These are phyloP conservation scores for Agraylea sexmaculata DNA, from an alignment of 1,140 invertebrate species.

Conservation along the genomic window DNA sequence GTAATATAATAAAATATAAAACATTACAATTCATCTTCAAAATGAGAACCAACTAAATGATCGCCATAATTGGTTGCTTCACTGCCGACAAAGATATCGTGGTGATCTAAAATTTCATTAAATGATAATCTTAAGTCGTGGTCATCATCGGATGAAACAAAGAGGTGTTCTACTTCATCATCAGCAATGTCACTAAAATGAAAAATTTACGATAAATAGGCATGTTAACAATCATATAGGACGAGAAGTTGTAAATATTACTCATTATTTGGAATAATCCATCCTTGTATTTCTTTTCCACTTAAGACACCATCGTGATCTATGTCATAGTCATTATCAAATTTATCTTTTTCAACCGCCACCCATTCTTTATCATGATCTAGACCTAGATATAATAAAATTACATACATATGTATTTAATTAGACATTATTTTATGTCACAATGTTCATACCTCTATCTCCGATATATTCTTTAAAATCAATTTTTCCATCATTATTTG, in stretches of 20 bases:
- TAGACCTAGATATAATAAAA: conserved; percentile 24
- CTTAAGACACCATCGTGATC: conserved; percentile 77
- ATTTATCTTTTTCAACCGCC: conserved; percentile 77
- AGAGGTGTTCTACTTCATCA: conserved; percentile 87
- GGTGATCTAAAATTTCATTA: conserved; percentile 77
- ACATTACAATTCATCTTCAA: conserved; percentile 68
- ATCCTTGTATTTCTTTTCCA: conserved; percentile 69
- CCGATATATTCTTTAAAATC: conserved; percentile 77
- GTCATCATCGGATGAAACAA: conserved; percentile 79
- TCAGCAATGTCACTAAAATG: conserved; percentile 65
- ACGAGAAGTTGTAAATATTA: conserved; percentile 36
- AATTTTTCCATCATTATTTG: conserved; percentile 68
- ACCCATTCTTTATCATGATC: conserved; percentile 73
- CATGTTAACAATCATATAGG: conserved; percentile 1
- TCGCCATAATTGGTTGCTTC: conserved; percentile 94
- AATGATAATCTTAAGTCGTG: conserved; percentile 73
- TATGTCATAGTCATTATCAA: conserved; percentile 78
- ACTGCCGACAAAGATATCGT: conserved; percentile 90
- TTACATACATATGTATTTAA: not conserved
- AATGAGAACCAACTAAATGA: conserved; percentile 65
- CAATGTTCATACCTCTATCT: conserved; percentile 43
- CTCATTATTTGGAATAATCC: conserved; percentile 89
- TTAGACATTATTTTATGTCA: not conserved
- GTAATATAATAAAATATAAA: too few relatives aligned
- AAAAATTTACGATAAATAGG: conserved; percentile 13